Evolutionary conservation across 2,113 vertebrate species (phyloP), one percentile per base, ranked within the genome.

Genomic region (Drymodes brunneopygia): DNA sequence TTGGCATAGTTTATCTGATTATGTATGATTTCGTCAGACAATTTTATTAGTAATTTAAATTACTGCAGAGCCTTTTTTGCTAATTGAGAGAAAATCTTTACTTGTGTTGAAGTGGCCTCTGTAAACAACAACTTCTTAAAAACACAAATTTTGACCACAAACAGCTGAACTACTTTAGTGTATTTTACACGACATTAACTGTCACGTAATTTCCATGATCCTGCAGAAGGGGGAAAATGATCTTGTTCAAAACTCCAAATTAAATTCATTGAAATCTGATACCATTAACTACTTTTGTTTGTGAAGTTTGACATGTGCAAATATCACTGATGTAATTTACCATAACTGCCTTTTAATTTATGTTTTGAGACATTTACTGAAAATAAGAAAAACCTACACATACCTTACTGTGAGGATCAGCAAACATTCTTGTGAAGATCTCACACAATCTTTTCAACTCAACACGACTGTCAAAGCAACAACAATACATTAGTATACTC

Each of bases 401-500:
- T 99, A 99, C 99, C 99, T 99, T 99, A 98, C 99, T 99, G 94
- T 99, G 99, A 95, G 99, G 99, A 97, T 99, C 99, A 57, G 99
- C 99, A 97, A 99, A 99, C 99, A 99, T 99, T 95, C 99, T 98
- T 44, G 99, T 99, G 98, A 99, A 99, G 98, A 99, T 99, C 97
- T 99, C 99, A 98, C 99, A 99, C 72, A 99, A 98, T 83, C 99
- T 98, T 98, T 99, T 99, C 97, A 99, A 97, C 96, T 99, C 99
- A 85, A 99, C 99, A 75, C 99, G 99, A 96, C 99, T 99, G 98
- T 65, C 93, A 96, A 97, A 97, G 91, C 45, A 88, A 98, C 50
- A 94, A 94, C 38, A 95, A 75, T 1, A 79, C 3, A 24, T n/a
- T 71, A 91, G 92, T 97, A 86, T 98, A 57, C n/a, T 80, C 54